Evolutionary conservation across 2,888 invertebrate species (phyloP).

Genomic region (Eueremaeus valkanovi): DNA sequence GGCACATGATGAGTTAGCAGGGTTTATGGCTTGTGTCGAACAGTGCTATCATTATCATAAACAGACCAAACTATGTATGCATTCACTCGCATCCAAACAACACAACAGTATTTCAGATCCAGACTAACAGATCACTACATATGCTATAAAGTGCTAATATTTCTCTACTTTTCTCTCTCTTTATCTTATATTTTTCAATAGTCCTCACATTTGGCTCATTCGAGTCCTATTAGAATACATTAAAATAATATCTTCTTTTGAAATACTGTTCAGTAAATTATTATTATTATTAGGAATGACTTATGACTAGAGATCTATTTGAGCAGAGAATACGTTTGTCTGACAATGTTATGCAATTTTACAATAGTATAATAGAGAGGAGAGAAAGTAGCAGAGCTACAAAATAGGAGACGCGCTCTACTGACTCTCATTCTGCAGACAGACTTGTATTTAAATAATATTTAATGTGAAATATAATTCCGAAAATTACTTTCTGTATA

Average conservation of each 20-base stretch:
- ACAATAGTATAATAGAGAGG: background rate
- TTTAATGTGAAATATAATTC: background rate
- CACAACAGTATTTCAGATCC: background rate
- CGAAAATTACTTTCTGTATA: background rate
- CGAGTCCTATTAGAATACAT: background rate
- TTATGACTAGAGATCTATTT: background rate
- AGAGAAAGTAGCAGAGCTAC: background rate
- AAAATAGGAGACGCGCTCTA: conserved; percentile 21
- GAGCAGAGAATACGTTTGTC: background rate
- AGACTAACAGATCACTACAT: background rate
- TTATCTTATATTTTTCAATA: background rate
- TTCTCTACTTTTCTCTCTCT: background rate
- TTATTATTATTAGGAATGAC: background rate
- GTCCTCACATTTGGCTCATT: background rate
- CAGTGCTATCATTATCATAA: conserved; percentile 21
- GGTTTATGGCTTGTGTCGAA: conserved; percentile 15
- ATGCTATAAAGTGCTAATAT: background rate
- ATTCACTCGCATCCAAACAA: background rate
- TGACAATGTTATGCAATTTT: background rate
- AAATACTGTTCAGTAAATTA: background rate
- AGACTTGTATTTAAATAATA: background rate
- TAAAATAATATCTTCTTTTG: background rate
- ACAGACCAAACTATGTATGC: background rate
- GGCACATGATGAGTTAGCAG: background rate
- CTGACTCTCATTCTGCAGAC: background rate